Conservation (phyloP, 2,797 vertebrate species). For the Myiotriccus ornatus region DNA sequence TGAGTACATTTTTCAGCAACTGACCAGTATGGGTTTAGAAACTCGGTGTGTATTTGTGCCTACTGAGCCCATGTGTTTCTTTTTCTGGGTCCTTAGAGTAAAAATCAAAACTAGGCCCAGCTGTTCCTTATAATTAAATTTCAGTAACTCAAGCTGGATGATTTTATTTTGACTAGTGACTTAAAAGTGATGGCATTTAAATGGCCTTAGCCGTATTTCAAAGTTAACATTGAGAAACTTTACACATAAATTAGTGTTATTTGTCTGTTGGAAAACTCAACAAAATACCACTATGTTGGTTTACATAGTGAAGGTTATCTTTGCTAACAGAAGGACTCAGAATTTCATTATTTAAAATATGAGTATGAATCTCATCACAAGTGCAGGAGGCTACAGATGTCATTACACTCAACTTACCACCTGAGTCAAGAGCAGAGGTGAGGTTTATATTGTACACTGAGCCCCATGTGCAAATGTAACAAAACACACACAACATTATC, state of each 20-base stretch:
- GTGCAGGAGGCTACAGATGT: neutral
- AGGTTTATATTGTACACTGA: neutral
- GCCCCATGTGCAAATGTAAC: neutral
- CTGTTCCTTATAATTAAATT: slow-evolving; percentile 61
- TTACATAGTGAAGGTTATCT: slow-evolving; percentile 66
- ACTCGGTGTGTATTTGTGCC: neutral
- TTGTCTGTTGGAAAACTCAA: slow-evolving; percentile 61
- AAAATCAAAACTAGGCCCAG: slow-evolving; percentile 53
- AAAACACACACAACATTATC: neutral
- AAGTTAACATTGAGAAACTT: slow-evolving; percentile 58
- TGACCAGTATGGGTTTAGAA: neutral
- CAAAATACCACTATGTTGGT: slow-evolving; percentile 42
- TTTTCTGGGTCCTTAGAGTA: neutral
- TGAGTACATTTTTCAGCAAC: neutral
- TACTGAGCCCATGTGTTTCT: neutral
- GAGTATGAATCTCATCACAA: slow-evolving; percentile 9
- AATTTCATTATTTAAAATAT: slow-evolving; percentile 49
- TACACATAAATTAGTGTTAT: slow-evolving; percentile 36
- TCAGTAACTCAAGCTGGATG: slow-evolving; percentile 23
- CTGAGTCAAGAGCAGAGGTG: slow-evolving; percentile 2
- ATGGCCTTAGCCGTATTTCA: slow-evolving; percentile 51
- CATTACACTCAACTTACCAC: neutral
- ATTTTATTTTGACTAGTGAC: slow-evolving; percentile 62
- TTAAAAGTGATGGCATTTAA: slow-evolving; percentile 59
- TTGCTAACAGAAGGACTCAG: slow-evolving; percentile 16